Percentiles rank a stretch among this genome's conserved stretches.
Conservation (phyloP, 2,888 invertebrate genomes). For the Crematogaster levior region DNA sequence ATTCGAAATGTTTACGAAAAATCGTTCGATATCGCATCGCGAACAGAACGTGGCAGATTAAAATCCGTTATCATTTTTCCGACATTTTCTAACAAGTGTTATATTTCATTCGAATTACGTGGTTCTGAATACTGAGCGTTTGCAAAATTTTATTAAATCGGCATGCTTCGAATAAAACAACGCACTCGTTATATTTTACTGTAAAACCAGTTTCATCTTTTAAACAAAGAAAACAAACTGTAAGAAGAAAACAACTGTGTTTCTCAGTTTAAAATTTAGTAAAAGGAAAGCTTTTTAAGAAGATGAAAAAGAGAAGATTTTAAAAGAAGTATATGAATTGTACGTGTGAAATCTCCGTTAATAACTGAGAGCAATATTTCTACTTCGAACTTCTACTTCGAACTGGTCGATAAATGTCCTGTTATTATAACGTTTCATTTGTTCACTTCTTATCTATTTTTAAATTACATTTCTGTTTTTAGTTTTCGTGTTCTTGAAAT, state of each 20-base stretch:
- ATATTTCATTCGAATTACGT: slow-evolving; percentile 18
- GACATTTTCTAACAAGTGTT: slow-evolving; percentile 27
- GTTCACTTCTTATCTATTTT: slow-evolving; percentile 1
- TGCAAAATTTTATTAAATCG: neutral
- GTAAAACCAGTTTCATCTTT: neutral
- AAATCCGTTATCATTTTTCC: slow-evolving; percentile 37
- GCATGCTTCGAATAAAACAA: neutral
- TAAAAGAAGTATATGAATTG: slow-evolving; percentile 1
- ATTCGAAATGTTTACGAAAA: slow-evolving; percentile 35
- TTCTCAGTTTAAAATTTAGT: slow-evolving; percentile 18
- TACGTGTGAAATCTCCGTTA: slow-evolving; percentile 55
- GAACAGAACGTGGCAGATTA: neutral
- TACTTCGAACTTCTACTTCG: slow-evolving; percentile 57
- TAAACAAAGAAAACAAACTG: neutral
- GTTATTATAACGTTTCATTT: slow-evolving; percentile 31
- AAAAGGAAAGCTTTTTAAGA: neutral
- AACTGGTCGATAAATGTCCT: slow-evolving; percentile 27
- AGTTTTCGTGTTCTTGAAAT: neutral
- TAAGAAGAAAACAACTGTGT: no score
- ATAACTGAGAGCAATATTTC: slow-evolving; percentile 70
- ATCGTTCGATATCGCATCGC: slow-evolving; percentile 30
- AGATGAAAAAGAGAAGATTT: neutral
- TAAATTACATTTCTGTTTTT: slow-evolving; percentile 20
- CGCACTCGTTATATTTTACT: neutral
- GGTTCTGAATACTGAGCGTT: neutral